These are phyloP conservation scores for Xerus rutilus DNA, from an alignment of 2,797 vertebrate species.

Conservation along the genomic window DNA sequence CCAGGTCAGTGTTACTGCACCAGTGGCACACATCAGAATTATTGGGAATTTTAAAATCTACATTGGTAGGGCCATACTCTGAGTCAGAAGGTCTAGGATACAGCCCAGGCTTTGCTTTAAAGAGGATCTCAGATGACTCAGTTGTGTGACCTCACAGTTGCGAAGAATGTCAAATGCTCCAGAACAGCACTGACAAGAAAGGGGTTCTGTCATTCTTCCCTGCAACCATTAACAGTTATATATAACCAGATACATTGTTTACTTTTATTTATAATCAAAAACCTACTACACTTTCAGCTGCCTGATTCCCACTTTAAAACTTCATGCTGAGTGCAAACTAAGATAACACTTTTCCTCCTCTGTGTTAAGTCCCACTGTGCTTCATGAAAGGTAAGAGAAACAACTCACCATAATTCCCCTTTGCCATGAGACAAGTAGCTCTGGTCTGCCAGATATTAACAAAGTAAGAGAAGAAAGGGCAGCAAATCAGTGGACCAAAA, in stretches of 20 bases:
- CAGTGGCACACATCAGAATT: not conserved
- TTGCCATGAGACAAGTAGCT: conserved; percentile 50
- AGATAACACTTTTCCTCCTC: not conserved
- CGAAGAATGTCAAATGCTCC: not conserved
- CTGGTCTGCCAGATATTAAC: conserved; percentile 14
- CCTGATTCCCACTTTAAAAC: not conserved
- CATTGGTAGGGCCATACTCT: not conserved
- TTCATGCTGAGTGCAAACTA: not conserved
- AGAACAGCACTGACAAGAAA: not conserved
- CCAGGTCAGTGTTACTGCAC: not conserved
- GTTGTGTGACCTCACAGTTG: not conserved
- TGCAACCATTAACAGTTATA: not conserved
- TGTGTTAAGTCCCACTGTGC: not conserved
- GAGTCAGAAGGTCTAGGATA: not conserved
- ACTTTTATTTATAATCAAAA: conserved; percentile 11
- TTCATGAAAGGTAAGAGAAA: conserved; percentile 44
- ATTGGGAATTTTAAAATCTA: no score
- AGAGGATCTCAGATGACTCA: not conserved
- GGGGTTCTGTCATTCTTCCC: not conserved
- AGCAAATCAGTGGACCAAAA: not conserved
- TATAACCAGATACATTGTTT: not conserved
- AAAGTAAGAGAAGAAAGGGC: not conserved
- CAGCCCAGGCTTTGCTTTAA: not conserved
- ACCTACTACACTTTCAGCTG: not conserved
- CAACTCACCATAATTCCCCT: conserved; percentile 57